Evolutionary conservation across 1,140 invertebrate genomes (phyloP).

Genomic region (Halictus rubicundus): DNA sequence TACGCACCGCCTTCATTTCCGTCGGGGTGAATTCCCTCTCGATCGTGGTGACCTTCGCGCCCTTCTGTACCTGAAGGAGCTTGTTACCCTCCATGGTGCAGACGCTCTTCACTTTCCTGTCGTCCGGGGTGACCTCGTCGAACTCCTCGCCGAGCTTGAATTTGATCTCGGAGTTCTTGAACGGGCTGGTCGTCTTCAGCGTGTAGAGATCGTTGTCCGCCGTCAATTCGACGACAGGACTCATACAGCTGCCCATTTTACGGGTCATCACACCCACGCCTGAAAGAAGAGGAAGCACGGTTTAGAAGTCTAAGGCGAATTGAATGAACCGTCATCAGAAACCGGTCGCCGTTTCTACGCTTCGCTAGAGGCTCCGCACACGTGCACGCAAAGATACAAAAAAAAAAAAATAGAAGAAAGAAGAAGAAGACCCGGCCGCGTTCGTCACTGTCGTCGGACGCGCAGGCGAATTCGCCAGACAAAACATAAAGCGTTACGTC

Average conservation of each 20-base stretch:
- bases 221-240: conserved; percentile 87
- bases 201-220: conserved; percentile 86
- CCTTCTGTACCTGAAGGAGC: conserved; percentile 86
- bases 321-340: not conserved
- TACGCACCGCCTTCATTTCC: conserved; percentile 85
- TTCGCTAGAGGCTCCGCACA: too few relatives aligned
- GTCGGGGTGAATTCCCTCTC: conserved; percentile 85
- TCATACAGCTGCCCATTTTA: conserved; percentile 88
- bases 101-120: conserved; percentile 88
- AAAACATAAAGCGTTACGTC: conserved; percentile 75
- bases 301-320: not conserved
- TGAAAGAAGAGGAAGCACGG: conserved; percentile 72
- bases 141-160: conserved; percentile 93
- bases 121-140: conserved; percentile 92
- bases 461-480: too few relatives aligned
- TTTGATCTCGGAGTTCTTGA: conserved; percentile 89
- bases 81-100: conserved; percentile 86
- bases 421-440: too few relatives aligned
- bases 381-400: not conserved
- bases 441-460: too few relatives aligned
- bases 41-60: conserved; percentile 83
- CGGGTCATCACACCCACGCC: conserved; percentile 88
- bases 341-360: not conserved
- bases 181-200: conserved; percentile 89
- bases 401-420: too few relatives aligned